Percentiles rank a stretch among this genome's conserved stretches.
These are phyloP conservation scores for Leptinotarsa peninsularis DNA, from an alignment of 2,888 invertebrate species.

Conservation along the genomic window DNA sequence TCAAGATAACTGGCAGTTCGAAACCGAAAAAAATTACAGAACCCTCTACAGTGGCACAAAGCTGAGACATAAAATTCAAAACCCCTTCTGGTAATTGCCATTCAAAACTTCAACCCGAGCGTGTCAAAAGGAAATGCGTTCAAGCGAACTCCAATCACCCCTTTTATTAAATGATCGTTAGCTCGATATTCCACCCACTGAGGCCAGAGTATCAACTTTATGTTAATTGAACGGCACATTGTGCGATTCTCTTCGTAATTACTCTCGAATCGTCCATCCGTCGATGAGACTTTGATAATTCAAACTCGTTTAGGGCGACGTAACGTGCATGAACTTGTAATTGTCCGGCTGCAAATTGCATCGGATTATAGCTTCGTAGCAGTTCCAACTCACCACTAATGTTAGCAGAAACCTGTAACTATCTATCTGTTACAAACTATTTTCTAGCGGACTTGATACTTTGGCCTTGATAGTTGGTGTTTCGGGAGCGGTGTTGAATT, in stretches of 20 bases:
- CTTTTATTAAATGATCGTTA: slow-evolving; percentile 1
- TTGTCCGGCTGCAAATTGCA: slow-evolving; percentile 20
- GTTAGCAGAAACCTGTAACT: slow-evolving; percentile 10
- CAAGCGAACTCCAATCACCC: background rate
- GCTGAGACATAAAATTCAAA: background rate
- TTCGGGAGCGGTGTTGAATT: too few species aligned
- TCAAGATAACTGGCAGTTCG: background rate
- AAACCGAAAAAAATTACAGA: too few species aligned
- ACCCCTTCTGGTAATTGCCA: background rate
- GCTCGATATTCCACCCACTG: slow-evolving; percentile 8
- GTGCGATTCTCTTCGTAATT: background rate
- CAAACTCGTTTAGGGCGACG: slow-evolving; percentile 20
- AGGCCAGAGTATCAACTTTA: slow-evolving; percentile 9
- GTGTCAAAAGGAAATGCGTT: slow-evolving; percentile 5
- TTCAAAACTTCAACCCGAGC: background rate
- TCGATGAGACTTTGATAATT: slow-evolving; percentile 12
- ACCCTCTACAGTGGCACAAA: background rate
- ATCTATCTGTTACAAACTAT: slow-evolving; percentile 18
- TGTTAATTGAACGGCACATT: slow-evolving; percentile 10
- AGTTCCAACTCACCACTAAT: slow-evolving; percentile 16
- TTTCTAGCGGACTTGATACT: background rate
- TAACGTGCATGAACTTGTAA: slow-evolving; percentile 28
- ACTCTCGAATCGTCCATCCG: slow-evolving; percentile 16
- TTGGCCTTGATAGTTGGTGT: background rate
- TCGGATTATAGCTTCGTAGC: slow-evolving; percentile 18